Evolutionary conservation across 2,797 vertebrate species (phyloP).

Genomic region (Nyctibius grandis): DNA sequence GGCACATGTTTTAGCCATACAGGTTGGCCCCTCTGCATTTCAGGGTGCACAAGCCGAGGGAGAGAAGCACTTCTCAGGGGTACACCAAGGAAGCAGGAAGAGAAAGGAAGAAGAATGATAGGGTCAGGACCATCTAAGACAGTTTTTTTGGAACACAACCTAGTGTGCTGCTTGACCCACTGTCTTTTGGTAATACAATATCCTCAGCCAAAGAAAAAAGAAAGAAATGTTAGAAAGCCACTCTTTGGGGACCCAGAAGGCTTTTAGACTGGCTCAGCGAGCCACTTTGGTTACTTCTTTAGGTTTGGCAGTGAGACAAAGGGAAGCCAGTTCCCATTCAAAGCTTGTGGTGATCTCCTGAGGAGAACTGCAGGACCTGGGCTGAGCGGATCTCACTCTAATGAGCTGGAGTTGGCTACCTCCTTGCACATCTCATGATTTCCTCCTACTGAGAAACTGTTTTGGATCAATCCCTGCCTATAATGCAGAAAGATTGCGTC

Average conservation of each 20-base stretch:
- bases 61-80: neutral
- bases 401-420: fast-evolving
- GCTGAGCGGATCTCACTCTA: fast-evolving
- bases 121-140: neutral
- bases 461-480: neutral
- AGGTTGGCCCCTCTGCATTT: neutral
- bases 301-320: neutral
- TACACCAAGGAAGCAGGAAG: neutral
- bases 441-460: neutral
- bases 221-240: neutral
- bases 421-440: neutral
- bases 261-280: neutral
- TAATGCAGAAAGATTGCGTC: neutral
- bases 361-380: neutral
- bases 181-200: neutral
- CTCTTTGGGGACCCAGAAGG: neutral
- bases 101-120: neutral
- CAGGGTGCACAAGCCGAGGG: neutral
- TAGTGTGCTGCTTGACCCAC: neutral
- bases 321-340: neutral
- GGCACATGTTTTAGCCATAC: fast-evolving
- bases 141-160: neutral
- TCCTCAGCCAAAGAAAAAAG: neutral
- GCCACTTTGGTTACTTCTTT: neutral
- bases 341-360: neutral